Evolutionary conservation across 2,113 vertebrate genomes (phyloP), one percentile per base, ranked within the genome.

Genomic region (Nothocercus nigrocapillus): DNA sequence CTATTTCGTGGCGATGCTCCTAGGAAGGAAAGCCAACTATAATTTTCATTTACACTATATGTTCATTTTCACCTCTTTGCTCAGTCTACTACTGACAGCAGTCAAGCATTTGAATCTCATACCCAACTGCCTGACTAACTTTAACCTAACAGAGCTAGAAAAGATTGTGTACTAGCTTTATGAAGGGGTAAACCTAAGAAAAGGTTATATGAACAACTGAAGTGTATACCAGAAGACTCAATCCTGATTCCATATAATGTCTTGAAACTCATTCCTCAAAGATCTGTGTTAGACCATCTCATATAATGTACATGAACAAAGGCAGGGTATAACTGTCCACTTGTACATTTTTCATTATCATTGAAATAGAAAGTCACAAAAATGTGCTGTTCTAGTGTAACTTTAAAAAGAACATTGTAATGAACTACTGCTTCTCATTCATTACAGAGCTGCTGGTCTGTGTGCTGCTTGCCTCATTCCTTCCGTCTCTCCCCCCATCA

Each of bases 1-100:
- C 99, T 99, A 80, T 99, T 99, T 91, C 99, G 98, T 28, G 99
- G 99, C 61, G 99, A 99, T 88, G 98, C 97, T 92, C 99, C 99
- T 99, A 92, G 54, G 68, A 95, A 7, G 21, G 34, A 30, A 89
- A 58, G 51, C 25, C 38, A 69, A 4, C 11, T 20, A 27, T 81
- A 59, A 87, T 67, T 70, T 32, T 56, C 61, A 7, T 12, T n/a
- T 58, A 59, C 27, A 14, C 49, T 40, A 19, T 2, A 32, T 20
- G 3, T 1, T 18, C 30, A 85, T 21, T 20, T n/a, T 15, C 44
- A 17, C 6, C 38, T 32, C 62, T 11, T 18, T 13, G 19, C 54
- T 16, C 87, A 63, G 27, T 4, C 27, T 59, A 7, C 22, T 59
- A 49, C 27, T 81, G 70, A 40, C 17, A n/a, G 3, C 8, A 45